Base-by-base conservation (phyloP, 2,888 invertebrate genomes). In the Orchesella flavescens region DNA sequence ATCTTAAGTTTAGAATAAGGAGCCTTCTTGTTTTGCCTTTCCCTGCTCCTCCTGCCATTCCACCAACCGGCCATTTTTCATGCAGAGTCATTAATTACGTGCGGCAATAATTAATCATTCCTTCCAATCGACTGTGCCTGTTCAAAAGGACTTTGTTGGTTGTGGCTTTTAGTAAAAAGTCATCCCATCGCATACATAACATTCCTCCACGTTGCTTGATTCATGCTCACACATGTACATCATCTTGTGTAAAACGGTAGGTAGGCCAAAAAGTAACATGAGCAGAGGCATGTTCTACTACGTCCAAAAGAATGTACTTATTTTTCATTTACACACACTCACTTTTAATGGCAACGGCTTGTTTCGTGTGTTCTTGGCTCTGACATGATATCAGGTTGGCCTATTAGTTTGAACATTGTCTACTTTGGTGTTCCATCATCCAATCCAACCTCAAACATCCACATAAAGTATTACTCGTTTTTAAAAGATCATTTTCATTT, bases 61-160 rank as follows among this genome's bases (percentile, higher is more conserved):
- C 73, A 74, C 73, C 73, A 80, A 66, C 80, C 80, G 72, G 80
- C 80, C 80, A 80, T 80, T 73, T 80, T 80, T 80, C 80, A 80
- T 80, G 80, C 80, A 80, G 66, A 80, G 80, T 80, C 80, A 80
- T 80, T 80, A 80, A 80, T 80, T 80, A 80, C 80, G 80, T 80
- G 80, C 80, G 73, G 80, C 68, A 80, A 80, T 80, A 80, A 80
- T 80, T 80, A 80, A 80, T 80, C 80, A 80, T 80, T 80, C 73
- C 80, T 80, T 80, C 80, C 80, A 80, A 80, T 80, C 80, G 79
- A 79, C 80, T 80, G n/a, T 69, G 13, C 46, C 78, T 63, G 78
- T 78, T 78, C 78, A 71, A 71, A 76, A 63, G 69, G 61, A 77
- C 34, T 34, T 34, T 34, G 34, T 34, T 34, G 34, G 34, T 34